Conservation (phyloP, 2,888 invertebrate genomes). For the Lycaena phlaeas region DNA sequence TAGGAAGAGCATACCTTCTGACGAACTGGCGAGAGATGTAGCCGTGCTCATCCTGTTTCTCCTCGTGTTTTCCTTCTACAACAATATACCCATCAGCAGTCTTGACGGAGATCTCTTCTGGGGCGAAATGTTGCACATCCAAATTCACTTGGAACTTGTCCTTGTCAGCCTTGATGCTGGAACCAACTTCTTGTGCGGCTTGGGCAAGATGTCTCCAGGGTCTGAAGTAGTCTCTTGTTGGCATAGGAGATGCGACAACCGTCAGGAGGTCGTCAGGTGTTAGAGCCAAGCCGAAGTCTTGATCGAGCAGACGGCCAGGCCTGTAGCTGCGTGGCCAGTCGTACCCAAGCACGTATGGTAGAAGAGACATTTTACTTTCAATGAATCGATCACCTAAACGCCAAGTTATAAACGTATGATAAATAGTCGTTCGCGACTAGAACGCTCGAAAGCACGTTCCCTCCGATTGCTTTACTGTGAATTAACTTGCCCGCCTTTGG, state of each 20-base stretch:
- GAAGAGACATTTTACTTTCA: slow-evolving; percentile 41
- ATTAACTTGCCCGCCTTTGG: not conserved
- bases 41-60: slow-evolving; percentile 82
- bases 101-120: slow-evolving; percentile 83
- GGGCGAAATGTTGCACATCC: slow-evolving; percentile 83
- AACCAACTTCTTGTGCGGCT: slow-evolving; percentile 62
- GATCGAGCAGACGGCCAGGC: slow-evolving; percentile 55
- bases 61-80: slow-evolving; percentile 85
- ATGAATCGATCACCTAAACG: too few relatives aligned
- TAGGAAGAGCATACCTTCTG: slow-evolving; percentile 81
- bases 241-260: slow-evolving; percentile 30
- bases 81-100: slow-evolving; percentile 80
- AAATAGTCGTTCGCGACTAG: slow-evolving; percentile 10
- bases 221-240: slow-evolving; percentile 46
- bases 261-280: slow-evolving; percentile 59
- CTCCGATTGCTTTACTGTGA: not conserved
- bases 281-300: slow-evolving; percentile 66
- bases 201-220: slow-evolving; percentile 59
- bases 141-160: slow-evolving; percentile 72
- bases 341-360: slow-evolving; percentile 30
- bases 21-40: slow-evolving; percentile 82
- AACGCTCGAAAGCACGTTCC: slow-evolving; percentile 23
- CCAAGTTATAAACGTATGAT: slow-evolving; percentile 8
- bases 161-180: slow-evolving; percentile 61
- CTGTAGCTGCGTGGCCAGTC: slow-evolving; percentile 29